Evolutionary conservation across 2,888 invertebrate genomes (phyloP).

Genomic region (Pandemis heparana): DNA sequence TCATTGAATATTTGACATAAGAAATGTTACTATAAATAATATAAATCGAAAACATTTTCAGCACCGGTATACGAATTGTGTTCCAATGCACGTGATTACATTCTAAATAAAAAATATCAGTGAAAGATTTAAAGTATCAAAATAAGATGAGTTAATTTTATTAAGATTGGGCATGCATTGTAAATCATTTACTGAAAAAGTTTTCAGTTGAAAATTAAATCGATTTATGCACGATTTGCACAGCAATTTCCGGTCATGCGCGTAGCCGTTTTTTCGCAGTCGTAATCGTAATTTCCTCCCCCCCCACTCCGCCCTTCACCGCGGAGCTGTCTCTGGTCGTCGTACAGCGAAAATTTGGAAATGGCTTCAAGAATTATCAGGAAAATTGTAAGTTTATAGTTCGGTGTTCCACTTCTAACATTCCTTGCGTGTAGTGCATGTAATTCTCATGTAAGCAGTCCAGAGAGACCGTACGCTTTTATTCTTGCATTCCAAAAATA

Average conservation of each 20-base stretch:
- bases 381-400: conserved; percentile 83
- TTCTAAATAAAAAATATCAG: too few species aligned
- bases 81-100: conserved; percentile 9
- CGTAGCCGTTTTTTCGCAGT: conserved; percentile 62
- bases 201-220: neutral
- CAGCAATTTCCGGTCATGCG: conserved; percentile 82
- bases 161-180: neutral
- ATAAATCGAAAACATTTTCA: neutral
- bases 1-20: neutral
- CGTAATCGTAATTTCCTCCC: conserved; percentile 71
- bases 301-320: conserved; percentile 63
- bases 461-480: conserved; percentile 56
- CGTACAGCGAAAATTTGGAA: conserved; percentile 74
- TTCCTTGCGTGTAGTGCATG: conserved; percentile 66
- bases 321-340: conserved; percentile 72
- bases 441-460: conserved; percentile 53
- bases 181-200: neutral
- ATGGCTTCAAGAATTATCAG: conserved; percentile 85
- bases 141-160: neutral
- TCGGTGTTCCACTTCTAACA: conserved; percentile 62
- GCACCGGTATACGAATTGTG: neutral
- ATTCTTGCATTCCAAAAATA: conserved; percentile 80
- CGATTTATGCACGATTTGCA: conserved; percentile 49
- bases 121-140: neutral
- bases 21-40: neutral